These are phyloP conservation scores for Amphipoea lucens DNA, from an alignment of 2,888 invertebrate species.

Conservation along the genomic window DNA sequence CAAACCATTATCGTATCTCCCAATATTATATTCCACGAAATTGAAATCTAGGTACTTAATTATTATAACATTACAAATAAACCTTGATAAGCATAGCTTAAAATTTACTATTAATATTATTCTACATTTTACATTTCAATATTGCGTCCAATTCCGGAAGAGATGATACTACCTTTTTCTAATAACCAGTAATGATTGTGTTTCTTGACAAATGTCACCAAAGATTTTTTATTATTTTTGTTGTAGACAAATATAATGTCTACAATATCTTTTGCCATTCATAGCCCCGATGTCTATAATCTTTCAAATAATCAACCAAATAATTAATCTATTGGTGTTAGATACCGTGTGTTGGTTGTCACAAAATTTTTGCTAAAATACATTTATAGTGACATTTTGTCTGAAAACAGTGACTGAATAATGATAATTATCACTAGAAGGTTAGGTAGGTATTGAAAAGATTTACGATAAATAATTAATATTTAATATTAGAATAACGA, in stretches of 20 bases:
- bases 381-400: conserved; percentile 44
- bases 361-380: not conserved
- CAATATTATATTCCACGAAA: conserved; percentile 37
- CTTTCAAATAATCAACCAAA: not conserved
- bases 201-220: conserved; percentile 29
- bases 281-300: not conserved
- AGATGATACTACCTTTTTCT: conserved; percentile 26
- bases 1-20: conserved; percentile 7
- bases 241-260: not conserved
- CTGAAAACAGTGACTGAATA: conserved; percentile 28
- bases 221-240: not conserved
- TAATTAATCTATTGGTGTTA: too few relatives aligned
- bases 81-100: conserved; percentile 57
- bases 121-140: conserved; percentile 47
- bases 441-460: conserved; percentile 52
- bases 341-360: not conserved
- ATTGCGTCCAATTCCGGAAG: conserved; percentile 49
- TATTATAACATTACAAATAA: conserved; percentile 51
- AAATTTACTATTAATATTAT: conserved; percentile 43
- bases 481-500: conserved; percentile 62
- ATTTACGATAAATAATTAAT: conserved; percentile 62
- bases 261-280: not conserved
- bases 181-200: conserved; percentile 29
- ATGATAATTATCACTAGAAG: conserved; percentile 52
- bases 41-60: conserved; percentile 37